Percentiles rank a stretch among this genome's conserved stretches.
These are phyloP conservation scores for Trissolcus brochymenae DNA, from an alignment of 2,888 invertebrate genomes.

Conservation along the genomic window DNA sequence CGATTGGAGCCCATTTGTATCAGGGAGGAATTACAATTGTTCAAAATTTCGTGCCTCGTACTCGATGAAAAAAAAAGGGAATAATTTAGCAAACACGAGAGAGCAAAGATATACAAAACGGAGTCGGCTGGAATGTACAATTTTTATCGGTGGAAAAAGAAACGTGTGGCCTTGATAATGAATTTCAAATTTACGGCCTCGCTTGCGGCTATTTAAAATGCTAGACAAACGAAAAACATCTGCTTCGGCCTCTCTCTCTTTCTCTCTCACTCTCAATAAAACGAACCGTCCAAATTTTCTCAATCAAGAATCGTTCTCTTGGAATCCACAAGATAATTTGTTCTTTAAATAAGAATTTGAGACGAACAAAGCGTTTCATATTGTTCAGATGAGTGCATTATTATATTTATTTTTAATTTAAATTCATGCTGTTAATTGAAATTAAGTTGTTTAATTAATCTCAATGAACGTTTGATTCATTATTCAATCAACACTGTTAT, in stretches of 20 bases:
- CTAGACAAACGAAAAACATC: conserved; percentile 52
- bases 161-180: conserved; percentile 46
- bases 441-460: too few species aligned
- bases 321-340: conserved; percentile 5
- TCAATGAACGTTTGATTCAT: too few species aligned
- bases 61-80: conserved; percentile 1
- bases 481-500: too few species aligned
- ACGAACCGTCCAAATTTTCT: conserved; percentile 32
- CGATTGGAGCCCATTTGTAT: conserved; percentile 49
- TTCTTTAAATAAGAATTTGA: conserved; percentile 10
- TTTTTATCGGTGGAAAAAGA: conserved; percentile 30
- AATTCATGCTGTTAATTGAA: too few species aligned
- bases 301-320: conserved; percentile 18
- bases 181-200: conserved; percentile 50
- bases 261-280: conserved; percentile 19
- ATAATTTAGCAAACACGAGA: background rate
- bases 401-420: too few species aligned
- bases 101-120: background rate
- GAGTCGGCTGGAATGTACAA: conserved; percentile 9
- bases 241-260: conserved; percentile 22
- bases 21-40: conserved; percentile 50
- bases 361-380: background rate
- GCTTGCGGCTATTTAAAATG: conserved; percentile 45
- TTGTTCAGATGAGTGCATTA: background rate
- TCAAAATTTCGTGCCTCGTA: conserved; percentile 39